Conservation (phyloP, 2,113 vertebrate genomes). For the Apteryx owenii region DNA sequence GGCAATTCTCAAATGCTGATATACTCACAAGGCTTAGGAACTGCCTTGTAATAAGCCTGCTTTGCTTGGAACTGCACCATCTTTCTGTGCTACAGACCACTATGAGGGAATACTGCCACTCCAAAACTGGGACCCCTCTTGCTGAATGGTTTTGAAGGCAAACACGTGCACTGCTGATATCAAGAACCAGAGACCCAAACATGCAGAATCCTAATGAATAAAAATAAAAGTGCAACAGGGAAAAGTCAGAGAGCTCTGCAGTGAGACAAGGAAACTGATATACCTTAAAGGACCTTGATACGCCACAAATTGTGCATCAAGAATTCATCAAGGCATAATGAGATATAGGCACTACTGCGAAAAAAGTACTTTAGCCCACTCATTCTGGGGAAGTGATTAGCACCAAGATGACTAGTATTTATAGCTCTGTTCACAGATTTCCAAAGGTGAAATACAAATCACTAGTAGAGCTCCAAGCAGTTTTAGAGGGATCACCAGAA, state of each 20-base stretch:
- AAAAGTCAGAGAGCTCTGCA: not conserved
- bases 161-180: not conserved
- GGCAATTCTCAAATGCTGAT: not conserved
- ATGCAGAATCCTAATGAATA: not conserved
- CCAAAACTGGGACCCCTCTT: not conserved
- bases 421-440: not conserved
- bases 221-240: not conserved
- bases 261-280: not conserved
- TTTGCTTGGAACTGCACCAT: not conserved
- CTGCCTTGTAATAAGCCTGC: not conserved
- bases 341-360: not conserved
- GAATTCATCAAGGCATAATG: not conserved
- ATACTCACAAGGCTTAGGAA: not conserved
- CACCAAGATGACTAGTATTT: not conserved
- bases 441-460: not conserved
- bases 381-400: not conserved
- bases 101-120: not conserved
- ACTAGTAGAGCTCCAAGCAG: rapidly evolving
- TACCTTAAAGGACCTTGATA: not conserved
- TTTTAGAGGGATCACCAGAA: not conserved
- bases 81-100: no score
- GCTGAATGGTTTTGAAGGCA: not conserved
- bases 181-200: not conserved
- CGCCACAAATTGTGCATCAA: not conserved
- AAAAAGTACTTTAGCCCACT: not conserved